Conservation (phyloP, 2,888 invertebrate species). For the Eilema sororculum region DNA sequence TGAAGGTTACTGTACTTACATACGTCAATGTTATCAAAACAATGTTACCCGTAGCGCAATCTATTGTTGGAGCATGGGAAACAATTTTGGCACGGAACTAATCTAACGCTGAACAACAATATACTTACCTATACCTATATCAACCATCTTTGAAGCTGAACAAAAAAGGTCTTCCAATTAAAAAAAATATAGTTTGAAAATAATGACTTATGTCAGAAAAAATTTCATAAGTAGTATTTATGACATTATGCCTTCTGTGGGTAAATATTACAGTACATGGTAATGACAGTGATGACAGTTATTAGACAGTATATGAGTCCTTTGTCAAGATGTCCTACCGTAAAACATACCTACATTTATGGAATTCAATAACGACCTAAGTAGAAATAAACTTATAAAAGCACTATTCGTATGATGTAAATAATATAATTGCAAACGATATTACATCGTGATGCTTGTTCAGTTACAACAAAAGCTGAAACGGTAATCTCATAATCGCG, state of each 20-base stretch:
- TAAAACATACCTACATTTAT: not conserved
- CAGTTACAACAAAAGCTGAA: constrained; percentile 31
- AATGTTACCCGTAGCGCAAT: constrained; percentile 34
- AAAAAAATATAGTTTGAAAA: not conserved
- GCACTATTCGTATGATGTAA: not conserved
- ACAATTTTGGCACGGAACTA: not conserved
- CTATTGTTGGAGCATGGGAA: constrained; percentile 32
- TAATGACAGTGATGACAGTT: too few species aligned
- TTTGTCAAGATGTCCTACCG: too few species aligned
- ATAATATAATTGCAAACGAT: not conserved
- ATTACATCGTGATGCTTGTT: constrained; percentile 20
- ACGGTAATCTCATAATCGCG: constrained; percentile 45
- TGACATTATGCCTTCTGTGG: not conserved
- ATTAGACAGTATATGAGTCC: too few species aligned
- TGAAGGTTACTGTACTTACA: not conserved
- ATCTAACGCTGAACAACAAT: not conserved
- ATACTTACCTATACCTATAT: not conserved
- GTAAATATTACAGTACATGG: not conserved
- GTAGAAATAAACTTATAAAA: not conserved
- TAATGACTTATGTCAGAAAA: too few species aligned
- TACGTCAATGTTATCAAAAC: not conserved
- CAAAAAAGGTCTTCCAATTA: not conserved
- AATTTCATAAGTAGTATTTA: not conserved
- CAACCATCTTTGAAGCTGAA: not conserved
- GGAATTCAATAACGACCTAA: not conserved